Evolutionary conservation across 2,888 invertebrate genomes (phyloP), one percentile per base, ranked within the genome.

Genomic region (Anodontia alba): DNA sequence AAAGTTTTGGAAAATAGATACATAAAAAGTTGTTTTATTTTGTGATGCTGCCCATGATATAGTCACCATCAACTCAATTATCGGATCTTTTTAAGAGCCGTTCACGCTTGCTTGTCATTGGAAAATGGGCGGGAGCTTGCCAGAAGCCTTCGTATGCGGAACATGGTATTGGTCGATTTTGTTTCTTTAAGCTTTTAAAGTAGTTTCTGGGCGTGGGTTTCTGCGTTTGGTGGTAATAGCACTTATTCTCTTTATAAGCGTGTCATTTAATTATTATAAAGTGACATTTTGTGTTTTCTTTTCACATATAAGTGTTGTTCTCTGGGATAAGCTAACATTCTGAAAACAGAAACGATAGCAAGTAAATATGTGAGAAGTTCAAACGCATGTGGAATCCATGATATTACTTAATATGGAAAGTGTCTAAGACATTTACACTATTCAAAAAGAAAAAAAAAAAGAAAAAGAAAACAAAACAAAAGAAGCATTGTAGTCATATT

Each of bases 271-370:
- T 77, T 73, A 80, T 83, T 75, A 83, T 81, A 72, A 81, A 83
- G 83, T 81, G 86, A 76, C 78, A 73, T 80, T 80, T 78, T 62
- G 73, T 86, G 86, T 83, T 83, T 83, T 81, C 79, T 72, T 80
- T 83, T 29, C 73, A 49, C 26, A 33, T 71, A 71, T 43, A 33
- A 51, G 43, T 51, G 71, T 43, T 1, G 8, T n/a, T 46, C 70
- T 69, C 46, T 20, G 29, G 57, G 57, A 70, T 66, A 43, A 33
- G 33, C 57, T 42, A 23, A 15, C 8, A 73, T 23, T 31, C 20
- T 43, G 26, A 12, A 43, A 1, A 38, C 12, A 8, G 38, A 38
- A 38, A 12, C 12, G 38, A 38, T 38, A 8, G 38, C 5, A 12
- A 38, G 38, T 38, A 38, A 38, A 38, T 38, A n/a, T n/a, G n/a